Evolutionary conservation across 2,888 invertebrate species (phyloP).

Genomic region (Amiota minor): DNA sequence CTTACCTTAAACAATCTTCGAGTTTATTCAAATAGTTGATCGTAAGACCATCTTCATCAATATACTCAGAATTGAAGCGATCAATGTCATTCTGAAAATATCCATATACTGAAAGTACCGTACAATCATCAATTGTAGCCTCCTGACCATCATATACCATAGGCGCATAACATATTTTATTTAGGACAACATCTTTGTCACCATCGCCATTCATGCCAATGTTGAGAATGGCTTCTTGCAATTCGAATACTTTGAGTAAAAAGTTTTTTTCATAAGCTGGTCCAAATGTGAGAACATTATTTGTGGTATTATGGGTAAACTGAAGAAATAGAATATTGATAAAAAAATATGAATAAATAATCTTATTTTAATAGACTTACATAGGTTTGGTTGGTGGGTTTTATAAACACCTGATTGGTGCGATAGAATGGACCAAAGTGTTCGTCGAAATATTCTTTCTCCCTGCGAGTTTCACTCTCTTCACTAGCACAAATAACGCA

Average conservation of each 20-base stretch:
- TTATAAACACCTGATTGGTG: constrained; percentile 90
- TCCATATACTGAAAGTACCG: constrained; percentile 86
- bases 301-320: constrained; percentile 72
- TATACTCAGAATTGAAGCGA: constrained; percentile 73
- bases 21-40: constrained; percentile 71
- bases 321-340: constrained; percentile 37
- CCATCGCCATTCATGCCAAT: constrained; percentile 75
- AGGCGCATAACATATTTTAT: constrained; percentile 90
- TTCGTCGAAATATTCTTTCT: constrained; percentile 90
- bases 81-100: constrained; percentile 81
- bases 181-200: constrained; percentile 74
- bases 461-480: constrained; percentile 83
- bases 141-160: constrained; percentile 79
- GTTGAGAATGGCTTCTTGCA: constrained; percentile 80
- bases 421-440: constrained; percentile 92
- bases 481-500: constrained; percentile 82
- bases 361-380: constrained; percentile 68
- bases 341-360: background rate
- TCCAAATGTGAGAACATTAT: constrained; percentile 77
- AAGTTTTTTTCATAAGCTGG: constrained; percentile 87
- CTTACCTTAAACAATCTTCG: constrained; percentile 70
- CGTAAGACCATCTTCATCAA: constrained; percentile 70
- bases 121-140: constrained; percentile 79
- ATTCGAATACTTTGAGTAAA: constrained; percentile 80
- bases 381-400: constrained; percentile 76